phyloP scores from a whole-genome alignment of 2,797 vertebrate genomes.

The Xiphophorus birchmanni region DNA sequence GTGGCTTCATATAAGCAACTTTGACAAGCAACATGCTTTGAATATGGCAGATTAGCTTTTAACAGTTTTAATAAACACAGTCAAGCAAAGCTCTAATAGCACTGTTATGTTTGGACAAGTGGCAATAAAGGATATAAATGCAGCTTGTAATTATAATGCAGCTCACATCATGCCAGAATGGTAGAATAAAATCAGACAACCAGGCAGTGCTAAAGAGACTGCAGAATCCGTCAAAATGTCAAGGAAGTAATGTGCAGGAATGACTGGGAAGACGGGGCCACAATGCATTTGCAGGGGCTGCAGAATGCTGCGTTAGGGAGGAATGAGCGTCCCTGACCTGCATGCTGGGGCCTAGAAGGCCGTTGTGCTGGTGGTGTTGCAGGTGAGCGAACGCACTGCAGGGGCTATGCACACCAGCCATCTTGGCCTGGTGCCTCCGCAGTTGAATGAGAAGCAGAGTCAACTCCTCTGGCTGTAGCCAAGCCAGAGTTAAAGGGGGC shows the following conservation, averaged over 20 bases:
- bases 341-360: conserved; percentile 89
- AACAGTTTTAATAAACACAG: conserved; percentile 11
- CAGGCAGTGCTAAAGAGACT: conserved; percentile 51
- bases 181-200: conserved; percentile 53
- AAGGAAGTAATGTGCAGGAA: conserved; percentile 61
- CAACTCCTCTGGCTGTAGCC: conserved; percentile 96
- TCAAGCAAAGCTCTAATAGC: conserved; percentile 17
- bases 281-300: conserved; percentile 69
- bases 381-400: conserved; percentile 91
- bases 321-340: conserved; percentile 90
- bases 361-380: conserved; percentile 89
- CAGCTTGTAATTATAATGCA: conserved; percentile 27
- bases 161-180: conserved; percentile 60
- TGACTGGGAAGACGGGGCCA: conserved; percentile 63
- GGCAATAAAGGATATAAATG: conserved; percentile 23
- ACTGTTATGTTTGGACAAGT: conserved; percentile 16
- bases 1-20: conserved; percentile 49
- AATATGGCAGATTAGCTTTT: conserved; percentile 28
- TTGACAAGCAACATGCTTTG: conserved; percentile 74
- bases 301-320: conserved; percentile 70
- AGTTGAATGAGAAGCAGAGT: conserved; percentile 97
- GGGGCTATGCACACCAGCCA: conserved; percentile 91
- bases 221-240: conserved; percentile 56
- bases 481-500: conserved; percentile 76
- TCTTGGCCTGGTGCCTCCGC: conserved; percentile 96